Percentiles rank a stretch among this genome's conserved stretches.
These are phyloP conservation scores for Apantesis nais DNA, from an alignment of 2,888 invertebrate genomes.

Conservation along the genomic window DNA sequence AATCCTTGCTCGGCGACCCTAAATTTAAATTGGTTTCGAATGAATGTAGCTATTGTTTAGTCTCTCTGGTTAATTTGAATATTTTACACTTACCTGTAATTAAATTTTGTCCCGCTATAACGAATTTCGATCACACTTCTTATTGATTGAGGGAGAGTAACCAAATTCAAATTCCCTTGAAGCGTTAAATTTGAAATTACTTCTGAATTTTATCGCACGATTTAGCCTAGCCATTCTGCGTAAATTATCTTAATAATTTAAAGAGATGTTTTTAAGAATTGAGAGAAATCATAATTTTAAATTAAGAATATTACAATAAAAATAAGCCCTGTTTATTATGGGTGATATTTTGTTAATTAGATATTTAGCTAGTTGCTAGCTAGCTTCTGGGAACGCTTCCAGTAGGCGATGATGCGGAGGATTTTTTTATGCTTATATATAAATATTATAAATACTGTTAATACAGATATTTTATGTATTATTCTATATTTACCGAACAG, in stretches of 20 bases:
- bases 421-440: too few species aligned
- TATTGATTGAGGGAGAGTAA: conserved; percentile 35
- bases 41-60: conserved; percentile 52
- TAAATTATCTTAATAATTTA: neutral
- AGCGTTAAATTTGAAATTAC: conserved; percentile 8
- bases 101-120: conserved; percentile 47
- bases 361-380: too few species aligned
- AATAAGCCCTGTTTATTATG: neutral
- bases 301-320: conserved; percentile 1
- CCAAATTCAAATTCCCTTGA: conserved; percentile 1
- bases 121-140: conserved; percentile 17
- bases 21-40: conserved; percentile 52
- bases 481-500: too few species aligned
- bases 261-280: neutral
- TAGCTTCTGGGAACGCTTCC: too few species aligned
- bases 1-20: conserved; percentile 32
- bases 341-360: neutral
- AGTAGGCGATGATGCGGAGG: too few species aligned
- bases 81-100: conserved; percentile 64
- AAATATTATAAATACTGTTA: too few species aligned
- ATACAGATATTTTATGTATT: too few species aligned
- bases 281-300: conserved; percentile 6
- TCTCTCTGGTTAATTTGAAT: conserved; percentile 59
- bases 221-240: neutral
- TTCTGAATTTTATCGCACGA: conserved; percentile 7